Evolutionary conservation across 2,797 vertebrate species (phyloP), one percentile per base, ranked within the genome.

Genomic region (Momotus momota): DNA sequence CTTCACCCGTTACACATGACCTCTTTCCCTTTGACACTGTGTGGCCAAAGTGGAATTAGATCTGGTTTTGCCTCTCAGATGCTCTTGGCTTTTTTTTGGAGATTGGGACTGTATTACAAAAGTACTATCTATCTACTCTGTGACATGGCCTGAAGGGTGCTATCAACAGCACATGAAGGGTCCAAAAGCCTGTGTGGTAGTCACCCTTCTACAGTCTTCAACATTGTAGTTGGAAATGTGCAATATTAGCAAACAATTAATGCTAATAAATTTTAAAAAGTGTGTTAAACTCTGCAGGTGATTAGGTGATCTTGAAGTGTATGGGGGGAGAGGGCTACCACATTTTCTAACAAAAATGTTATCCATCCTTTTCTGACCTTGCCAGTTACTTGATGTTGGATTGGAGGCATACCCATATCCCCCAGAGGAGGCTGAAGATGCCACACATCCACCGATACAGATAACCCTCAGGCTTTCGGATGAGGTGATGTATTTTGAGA

Each of bases 401-500:
- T 93, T 99, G 40, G 97, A 98, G 78, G 69, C 58, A 14, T 98
- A 98, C 45, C 92, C 93, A 0, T 99, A 99, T 86, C 97, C 98
- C 41, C 55, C 93, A 17, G 96, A 70, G 52, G 95, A 97, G 31
- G 22, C 55, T 49, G 98, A 98, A 33, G 96, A 69, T 14, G 58
- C 66, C 22, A 35, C 41, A 7, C 91, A 78, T 6, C 93, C 96
- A 9, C 97, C 97, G 18, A 81, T 99, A 20, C 97, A 97, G 33
- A 95, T 99, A 89, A 98, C 96, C 1, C 91, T 99, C 31, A 64
- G 48, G 3, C 94, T 99, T 33, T 97, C 98, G 0, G 93, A 98
- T 10, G 90, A 69, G 0, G 98, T 99, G 5, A 41, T 98, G 17
- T 99, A 99, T 95, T 98, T 99, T 82, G 91, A 98, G 92, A 91